phyloP scores from a whole-genome alignment of 1,140 invertebrate genomes.

The Dufourea novaeangliae region DNA sequence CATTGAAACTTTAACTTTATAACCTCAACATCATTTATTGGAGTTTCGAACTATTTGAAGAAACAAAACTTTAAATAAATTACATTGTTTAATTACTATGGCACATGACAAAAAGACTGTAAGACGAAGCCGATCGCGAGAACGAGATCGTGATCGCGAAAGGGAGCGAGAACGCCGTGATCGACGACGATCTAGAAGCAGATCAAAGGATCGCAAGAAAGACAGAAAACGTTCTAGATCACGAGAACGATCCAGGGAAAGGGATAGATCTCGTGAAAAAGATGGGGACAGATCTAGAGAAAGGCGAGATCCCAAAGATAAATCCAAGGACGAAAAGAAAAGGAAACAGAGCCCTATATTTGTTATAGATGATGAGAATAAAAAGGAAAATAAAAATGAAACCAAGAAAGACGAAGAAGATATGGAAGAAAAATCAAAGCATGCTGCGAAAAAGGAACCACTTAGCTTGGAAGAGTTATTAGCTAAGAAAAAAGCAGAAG shows the following conservation, averaged over 20 bases:
- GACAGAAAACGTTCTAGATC: conserved; percentile 73
- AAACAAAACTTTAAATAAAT: neutral
- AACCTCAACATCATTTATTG: conserved; percentile 13
- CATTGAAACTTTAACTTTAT: neutral
- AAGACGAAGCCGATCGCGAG: conserved; percentile 76
- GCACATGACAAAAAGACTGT: conserved; percentile 76
- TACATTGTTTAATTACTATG: conserved; percentile 46
- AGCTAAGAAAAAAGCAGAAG: conserved; percentile 97
- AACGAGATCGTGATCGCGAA: conserved; percentile 72
- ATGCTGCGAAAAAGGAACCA: conserved; percentile 90
- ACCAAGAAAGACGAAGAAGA: conserved; percentile 68
- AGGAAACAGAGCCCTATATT: conserved; percentile 73
- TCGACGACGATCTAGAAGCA: conserved; percentile 70
- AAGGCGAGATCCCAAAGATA: conserved; percentile 75
- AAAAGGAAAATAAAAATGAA: conserved; percentile 37
- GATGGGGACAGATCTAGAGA: conserved; percentile 76
- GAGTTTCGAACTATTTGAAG: neutral
- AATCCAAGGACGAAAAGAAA: conserved; percentile 78
- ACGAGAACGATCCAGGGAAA: conserved; percentile 70
- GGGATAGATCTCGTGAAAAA: conserved; percentile 74
- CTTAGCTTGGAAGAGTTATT: conserved; percentile 97
- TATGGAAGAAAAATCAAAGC: conserved; percentile 74
- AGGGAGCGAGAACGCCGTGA: conserved; percentile 73
- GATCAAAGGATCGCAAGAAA: conserved; percentile 71
- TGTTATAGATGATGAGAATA: conserved; percentile 79